Evolutionary conservation across 2,888 invertebrate genomes (phyloP).

Genomic region (Ophonus ardosiacus): DNA sequence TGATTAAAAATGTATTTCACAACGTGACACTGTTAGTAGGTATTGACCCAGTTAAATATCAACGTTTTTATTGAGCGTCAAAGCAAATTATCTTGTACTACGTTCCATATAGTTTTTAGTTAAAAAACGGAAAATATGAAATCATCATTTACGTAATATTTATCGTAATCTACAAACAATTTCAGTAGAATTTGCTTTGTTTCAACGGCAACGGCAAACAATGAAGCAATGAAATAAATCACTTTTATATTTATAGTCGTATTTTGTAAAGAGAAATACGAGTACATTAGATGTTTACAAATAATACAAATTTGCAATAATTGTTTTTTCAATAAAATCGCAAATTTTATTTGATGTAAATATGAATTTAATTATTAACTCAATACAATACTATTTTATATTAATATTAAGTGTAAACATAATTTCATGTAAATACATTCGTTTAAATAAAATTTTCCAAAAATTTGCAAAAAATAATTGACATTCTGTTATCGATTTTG

Average conservation of each 20-base stretch:
- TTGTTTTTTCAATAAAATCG: no score
- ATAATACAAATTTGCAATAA: background rate
- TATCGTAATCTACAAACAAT: conserved; percentile 25
- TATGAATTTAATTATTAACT: no score
- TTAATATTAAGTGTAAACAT: no score
- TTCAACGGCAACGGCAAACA: background rate
- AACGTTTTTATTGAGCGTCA: conserved; percentile 3
- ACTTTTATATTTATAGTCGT: background rate
- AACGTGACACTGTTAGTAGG: conserved; percentile 34
- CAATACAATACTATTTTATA: no score
- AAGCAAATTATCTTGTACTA: conserved; percentile 8
- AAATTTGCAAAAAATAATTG: no score
- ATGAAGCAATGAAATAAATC: background rate
- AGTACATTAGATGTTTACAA: background rate
- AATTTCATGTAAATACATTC: no score
- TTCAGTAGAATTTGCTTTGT: conserved; percentile 12
- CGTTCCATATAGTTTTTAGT: background rate
- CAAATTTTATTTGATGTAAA: no score
- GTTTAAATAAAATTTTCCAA: no score
- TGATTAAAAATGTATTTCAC: conserved; percentile 29
- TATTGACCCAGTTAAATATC: conserved; percentile 36
- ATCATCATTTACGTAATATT: conserved; percentile 33
- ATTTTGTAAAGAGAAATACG: background rate
- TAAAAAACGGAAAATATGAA: conserved; percentile 18
- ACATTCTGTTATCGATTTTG: no score